These are phyloP conservation scores for Diaphora mendica DNA, from an alignment of 2,888 invertebrate genomes.

Conservation along the genomic window DNA sequence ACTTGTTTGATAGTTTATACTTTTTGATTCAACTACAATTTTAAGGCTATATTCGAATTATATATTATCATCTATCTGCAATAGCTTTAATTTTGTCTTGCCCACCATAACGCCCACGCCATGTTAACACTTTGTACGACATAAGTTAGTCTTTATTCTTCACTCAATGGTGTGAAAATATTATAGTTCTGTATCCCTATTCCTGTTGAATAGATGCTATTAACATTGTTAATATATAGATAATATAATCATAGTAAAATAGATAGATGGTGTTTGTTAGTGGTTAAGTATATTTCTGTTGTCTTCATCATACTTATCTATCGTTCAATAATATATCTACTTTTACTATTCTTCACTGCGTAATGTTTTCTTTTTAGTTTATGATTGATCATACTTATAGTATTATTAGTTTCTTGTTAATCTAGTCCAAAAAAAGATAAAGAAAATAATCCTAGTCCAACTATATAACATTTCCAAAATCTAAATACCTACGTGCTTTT, in stretches of 20 bases:
- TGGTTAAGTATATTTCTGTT: background rate
- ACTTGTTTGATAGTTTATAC: background rate
- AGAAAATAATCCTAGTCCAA: background rate
- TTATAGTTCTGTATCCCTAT: background rate
- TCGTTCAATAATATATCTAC: background rate
- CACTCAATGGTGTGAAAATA: background rate
- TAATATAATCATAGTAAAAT: too few species aligned
- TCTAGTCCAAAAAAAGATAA: background rate
- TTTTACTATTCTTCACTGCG: background rate
- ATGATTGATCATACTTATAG: too few species aligned
- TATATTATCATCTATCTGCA: background rate
- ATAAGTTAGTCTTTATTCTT: too few species aligned
- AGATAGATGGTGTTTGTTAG: too few species aligned
- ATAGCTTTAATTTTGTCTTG: too few species aligned
- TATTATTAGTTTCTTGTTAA: background rate
- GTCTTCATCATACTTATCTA: background rate
- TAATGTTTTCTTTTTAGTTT: too few species aligned
- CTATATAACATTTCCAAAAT: background rate
- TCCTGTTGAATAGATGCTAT: background rate
- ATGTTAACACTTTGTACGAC: too few species aligned
- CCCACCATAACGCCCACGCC: too few species aligned
- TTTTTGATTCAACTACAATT: background rate
- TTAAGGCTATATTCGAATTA: background rate
- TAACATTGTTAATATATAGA: too few species aligned
- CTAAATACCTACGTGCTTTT: slow-evolving; percentile 17